Evolutionary conservation across 2,888 invertebrate species (phyloP).

Genomic region (Diogma glabrata): DNA sequence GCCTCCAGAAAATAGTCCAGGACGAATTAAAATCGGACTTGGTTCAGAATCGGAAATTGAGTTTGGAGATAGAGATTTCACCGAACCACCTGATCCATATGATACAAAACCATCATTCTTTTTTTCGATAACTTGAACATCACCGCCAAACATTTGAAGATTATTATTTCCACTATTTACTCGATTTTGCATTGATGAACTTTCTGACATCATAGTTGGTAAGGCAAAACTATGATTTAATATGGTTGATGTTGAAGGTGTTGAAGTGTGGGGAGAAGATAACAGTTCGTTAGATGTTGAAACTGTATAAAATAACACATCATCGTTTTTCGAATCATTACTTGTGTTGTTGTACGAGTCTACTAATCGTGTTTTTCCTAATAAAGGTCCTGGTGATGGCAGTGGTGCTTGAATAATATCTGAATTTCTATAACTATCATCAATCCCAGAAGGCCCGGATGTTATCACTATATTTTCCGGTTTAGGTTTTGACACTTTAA

Average conservation of each 20-base stretch:
- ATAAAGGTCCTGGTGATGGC: conserved; percentile 70
- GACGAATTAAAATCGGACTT: conserved; percentile 64
- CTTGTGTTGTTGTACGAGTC: conserved; percentile 43
- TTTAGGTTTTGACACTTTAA: conserved; percentile 34
- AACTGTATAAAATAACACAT: background rate
- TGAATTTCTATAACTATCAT: conserved; percentile 1
- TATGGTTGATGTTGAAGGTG: background rate
- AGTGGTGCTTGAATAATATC: conserved; percentile 42
- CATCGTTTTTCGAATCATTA: conserved; percentile 25
- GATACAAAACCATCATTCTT: conserved; percentile 24
- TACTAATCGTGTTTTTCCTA: conserved; percentile 71
- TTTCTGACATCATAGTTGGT: background rate
- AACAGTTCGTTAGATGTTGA: background rate
- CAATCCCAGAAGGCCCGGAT: background rate
- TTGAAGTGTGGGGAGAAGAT: background rate
- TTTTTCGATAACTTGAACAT: conserved; percentile 39
- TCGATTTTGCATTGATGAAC: conserved; percentile 2
- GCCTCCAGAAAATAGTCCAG: conserved; percentile 72
- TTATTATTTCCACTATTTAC: conserved; percentile 24
- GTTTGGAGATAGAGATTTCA: conserved; percentile 52
- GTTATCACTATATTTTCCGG: conserved; percentile 44
- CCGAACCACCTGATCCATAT: conserved; percentile 30
- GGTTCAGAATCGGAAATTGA: conserved; percentile 49
- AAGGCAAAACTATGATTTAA: conserved; percentile 2
- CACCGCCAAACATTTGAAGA: conserved; percentile 63